Conservation (phyloP, 30 jellyfish, hydroid and myxozoan genomes). For the Aurelia sp. region DNA sequence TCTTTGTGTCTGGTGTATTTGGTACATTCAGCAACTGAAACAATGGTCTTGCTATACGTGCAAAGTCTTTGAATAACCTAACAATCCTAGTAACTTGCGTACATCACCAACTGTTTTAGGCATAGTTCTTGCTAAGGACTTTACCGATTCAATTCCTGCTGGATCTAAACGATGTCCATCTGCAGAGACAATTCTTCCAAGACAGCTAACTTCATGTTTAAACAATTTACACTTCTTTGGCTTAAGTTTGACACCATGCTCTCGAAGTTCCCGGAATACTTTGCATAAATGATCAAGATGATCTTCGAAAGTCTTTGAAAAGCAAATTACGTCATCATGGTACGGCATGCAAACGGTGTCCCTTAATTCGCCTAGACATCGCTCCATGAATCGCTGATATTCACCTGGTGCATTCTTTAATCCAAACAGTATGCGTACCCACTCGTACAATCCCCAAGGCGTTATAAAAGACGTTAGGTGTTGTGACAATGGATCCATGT, state of each 20-base stretch:
- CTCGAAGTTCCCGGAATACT: slow-evolving; percentile 10
- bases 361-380: no score
- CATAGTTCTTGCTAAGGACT: not conserved
- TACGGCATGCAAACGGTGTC: not conserved
- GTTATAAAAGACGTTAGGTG: no score
- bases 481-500: no score
- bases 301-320: slow-evolving; percentile 28
- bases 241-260: no score
- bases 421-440: no score
- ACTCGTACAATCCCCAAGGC: no score
- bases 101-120: slow-evolving; percentile 39
- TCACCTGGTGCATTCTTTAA: no score
- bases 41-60: slow-evolving; percentile 49
- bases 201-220: no score
- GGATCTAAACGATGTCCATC: slow-evolving; percentile 11
- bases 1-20: slow-evolving; percentile 2
- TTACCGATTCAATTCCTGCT: slow-evolving; percentile 21
- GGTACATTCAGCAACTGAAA: slow-evolving; percentile 30
- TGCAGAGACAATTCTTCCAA: slow-evolving; percentile 15
- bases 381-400: no score
- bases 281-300: slow-evolving; percentile 19
- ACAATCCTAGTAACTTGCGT: slow-evolving; percentile 31
- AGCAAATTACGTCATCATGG: slow-evolving; percentile 29
- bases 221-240: no score
- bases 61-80: slow-evolving; percentile 39